Evolutionary conservation across 2,797 vertebrate species (phyloP).

Genomic region (Micropoecilia bifurca): DNA sequence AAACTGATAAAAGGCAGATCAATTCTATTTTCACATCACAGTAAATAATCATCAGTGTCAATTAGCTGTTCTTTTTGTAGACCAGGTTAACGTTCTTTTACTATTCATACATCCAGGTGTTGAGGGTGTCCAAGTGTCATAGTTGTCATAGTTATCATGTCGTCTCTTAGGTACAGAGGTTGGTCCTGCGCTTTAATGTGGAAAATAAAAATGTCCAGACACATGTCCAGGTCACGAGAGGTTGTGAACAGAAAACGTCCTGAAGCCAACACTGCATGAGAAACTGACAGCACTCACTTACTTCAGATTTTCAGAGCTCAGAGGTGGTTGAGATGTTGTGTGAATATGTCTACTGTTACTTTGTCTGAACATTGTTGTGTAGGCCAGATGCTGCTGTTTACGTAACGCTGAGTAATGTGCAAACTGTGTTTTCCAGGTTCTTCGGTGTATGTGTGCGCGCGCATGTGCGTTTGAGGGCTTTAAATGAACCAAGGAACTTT

Average conservation of each 20-base stretch:
- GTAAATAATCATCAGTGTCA: neutral
- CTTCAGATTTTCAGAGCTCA: neutral
- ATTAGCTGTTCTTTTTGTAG: neutral
- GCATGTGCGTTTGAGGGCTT: constrained; percentile 16
- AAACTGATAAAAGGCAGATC: constrained; percentile 15
- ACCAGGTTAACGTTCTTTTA: neutral
- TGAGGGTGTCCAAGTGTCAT: neutral
- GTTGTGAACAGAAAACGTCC: neutral
- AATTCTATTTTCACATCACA: neutral
- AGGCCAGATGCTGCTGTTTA: neutral
- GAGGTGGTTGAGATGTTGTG: neutral
- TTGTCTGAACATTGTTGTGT: neutral
- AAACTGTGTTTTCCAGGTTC: constrained; percentile 33
- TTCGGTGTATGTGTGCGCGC: neutral
- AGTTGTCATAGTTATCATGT: neutral
- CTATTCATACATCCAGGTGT: neutral
- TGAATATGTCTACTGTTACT: neutral
- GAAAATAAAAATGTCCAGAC: neutral
- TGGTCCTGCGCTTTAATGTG: neutral
- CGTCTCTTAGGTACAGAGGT: neutral
- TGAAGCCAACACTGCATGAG: neutral
- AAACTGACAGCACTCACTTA: neutral
- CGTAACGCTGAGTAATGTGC: neutral
- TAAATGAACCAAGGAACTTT: constrained; percentile 42
- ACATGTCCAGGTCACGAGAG: neutral